Evolutionary conservation across 1,140 invertebrate genomes (phyloP).

Genomic region (silkworm (Bombyx mori)): ASM3026992v2 NC_085127.1:13209001-13209500

Average conservation of each 20-base stretch:
- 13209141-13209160: no score
- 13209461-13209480: background rate
- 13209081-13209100: no score
- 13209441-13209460: slow-evolving; percentile 40
- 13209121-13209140: no score
- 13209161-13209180: background rate
- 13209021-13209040: no score
- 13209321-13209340: slow-evolving; percentile 35
- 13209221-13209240: slow-evolving; percentile 68
- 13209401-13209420: slow-evolving; percentile 71
- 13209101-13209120: no score
- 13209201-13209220: slow-evolving; percentile 53
- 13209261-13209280: slow-evolving; percentile 41
- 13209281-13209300: slow-evolving; percentile 42
- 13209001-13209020: no score
- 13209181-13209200: slow-evolving; percentile 42
- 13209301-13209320: slow-evolving; percentile 50
- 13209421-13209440: slow-evolving; percentile 29
- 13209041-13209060: no score
- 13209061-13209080: no score
- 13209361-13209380: slow-evolving; percentile 74
- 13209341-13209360: slow-evolving; percentile 44
- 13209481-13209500: no score
- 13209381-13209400: slow-evolving; percentile 62
- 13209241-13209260: slow-evolving; percentile 55